phyloP scores from a whole-genome alignment of 2,888 invertebrate species.

The Ecdyonurus torrentis region DNA sequence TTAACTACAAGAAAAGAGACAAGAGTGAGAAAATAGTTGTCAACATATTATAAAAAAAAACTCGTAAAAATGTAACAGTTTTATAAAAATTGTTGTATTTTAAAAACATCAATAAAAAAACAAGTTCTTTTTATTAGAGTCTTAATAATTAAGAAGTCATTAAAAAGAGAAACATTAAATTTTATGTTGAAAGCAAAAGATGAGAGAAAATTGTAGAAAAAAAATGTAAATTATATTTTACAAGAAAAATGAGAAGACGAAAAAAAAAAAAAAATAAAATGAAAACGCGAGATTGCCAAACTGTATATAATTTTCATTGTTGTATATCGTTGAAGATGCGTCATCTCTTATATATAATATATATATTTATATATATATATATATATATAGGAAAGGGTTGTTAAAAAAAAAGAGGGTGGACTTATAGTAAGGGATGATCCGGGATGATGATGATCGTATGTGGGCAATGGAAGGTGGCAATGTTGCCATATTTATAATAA shows the following conservation, averaged over 20 bases:
- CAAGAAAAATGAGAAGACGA: background rate
- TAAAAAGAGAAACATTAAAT: background rate
- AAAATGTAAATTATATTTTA: too few relatives aligned
- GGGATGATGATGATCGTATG: background rate
- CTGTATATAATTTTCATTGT: background rate
- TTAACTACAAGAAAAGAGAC: background rate
- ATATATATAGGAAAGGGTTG: background rate
- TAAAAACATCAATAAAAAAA: constrained; percentile 1
- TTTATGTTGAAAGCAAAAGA: background rate
- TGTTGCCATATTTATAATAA: background rate
- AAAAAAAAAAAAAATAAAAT: background rate
- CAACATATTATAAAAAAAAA: background rate
- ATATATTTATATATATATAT: too few relatives aligned
- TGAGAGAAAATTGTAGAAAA: background rate
- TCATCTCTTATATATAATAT: too few relatives aligned
- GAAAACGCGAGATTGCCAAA: background rate
- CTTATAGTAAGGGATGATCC: background rate
- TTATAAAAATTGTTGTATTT: background rate
- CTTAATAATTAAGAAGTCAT: constrained; percentile 1
- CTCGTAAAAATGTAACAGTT: background rate
- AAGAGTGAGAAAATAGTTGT: background rate
- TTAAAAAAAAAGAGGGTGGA: too few relatives aligned
- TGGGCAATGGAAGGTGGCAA: too few relatives aligned
- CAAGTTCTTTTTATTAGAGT: constrained; percentile 1
- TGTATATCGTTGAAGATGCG: background rate